phyloP scores from a whole-genome alignment of 2,888 invertebrate genomes.

The Protodeltote pygarga region DNA sequence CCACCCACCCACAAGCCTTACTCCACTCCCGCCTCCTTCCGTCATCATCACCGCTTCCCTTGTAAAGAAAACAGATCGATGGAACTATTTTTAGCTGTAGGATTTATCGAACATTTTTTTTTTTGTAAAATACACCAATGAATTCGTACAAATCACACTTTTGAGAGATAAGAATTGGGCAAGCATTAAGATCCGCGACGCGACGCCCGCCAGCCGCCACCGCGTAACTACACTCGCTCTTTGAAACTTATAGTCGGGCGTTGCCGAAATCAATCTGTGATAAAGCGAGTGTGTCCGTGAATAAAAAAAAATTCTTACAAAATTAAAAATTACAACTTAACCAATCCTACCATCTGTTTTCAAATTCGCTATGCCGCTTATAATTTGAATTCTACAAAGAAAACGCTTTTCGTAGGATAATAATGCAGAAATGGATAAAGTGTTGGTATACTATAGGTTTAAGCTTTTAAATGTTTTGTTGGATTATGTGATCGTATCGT shows the following conservation, averaged over 20 bases:
- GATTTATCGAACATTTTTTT: too few relatives aligned
- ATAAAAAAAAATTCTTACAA: background rate
- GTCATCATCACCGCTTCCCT: constrained; percentile 36
- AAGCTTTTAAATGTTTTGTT: constrained; percentile 11
- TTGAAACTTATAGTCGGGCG: too few relatives aligned
- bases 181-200: too few relatives aligned
- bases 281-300: too few relatives aligned
- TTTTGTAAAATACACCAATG: too few relatives aligned
- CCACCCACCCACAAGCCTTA: constrained; percentile 26
- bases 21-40: constrained; percentile 36
- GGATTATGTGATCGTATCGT: constrained; percentile 4
- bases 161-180: too few relatives aligned
- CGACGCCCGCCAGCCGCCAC: background rate
- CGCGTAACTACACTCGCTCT: background rate
- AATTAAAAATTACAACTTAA: too few relatives aligned
- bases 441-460: constrained; percentile 2
- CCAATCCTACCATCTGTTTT: constrained; percentile 27
- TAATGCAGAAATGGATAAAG: constrained; percentile 4
- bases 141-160: too few relatives aligned
- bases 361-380: constrained; percentile 9
- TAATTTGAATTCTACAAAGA: constrained; percentile 1
- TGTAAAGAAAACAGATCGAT: constrained; percentile 30
- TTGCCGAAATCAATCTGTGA: too few relatives aligned
- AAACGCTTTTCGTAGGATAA: constrained; percentile 1
- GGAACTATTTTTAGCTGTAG: too few relatives aligned